Base-by-base conservation (phyloP, 2,113 vertebrate genomes). In the Fulmarus glacialis region DNA sequence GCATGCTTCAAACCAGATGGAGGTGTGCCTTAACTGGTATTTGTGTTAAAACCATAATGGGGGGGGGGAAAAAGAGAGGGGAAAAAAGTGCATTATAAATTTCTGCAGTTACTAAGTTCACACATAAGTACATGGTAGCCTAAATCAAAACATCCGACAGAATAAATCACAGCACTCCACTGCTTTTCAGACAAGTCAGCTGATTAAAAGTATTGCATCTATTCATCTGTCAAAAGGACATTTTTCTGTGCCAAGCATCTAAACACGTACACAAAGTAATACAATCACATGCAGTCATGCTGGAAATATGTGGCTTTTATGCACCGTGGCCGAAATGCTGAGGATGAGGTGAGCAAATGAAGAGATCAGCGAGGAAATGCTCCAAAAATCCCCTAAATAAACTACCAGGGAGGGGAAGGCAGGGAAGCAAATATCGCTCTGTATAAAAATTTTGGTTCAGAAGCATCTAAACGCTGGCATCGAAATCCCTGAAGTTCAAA, bases 151-250 rank as follows among this genome's bases (percentile, higher is more conserved):
- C 74, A 62, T 63, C 81, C 22, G 32, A 50, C 43, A 64, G 53
- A 68, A 71, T 77, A 94, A 94, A 89, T 72, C 64, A 63, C 24
- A 83, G 87, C 55, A 19, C 84, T 38, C 89, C 52, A 36, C 0
- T 40, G 60, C 86, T 93, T 91, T 92, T 63, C 90, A 95, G 78
- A 63, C 53, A 67, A 74, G 86, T 72, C 84, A 96, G 64, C 42
- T 94, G 91, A 96, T 87, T 15, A 82, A 55, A 67, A 75, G 74
- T 56, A 83, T 4, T 43, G 34, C 55, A 40, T 29, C 38, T 20
- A 82, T 48, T 94, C 56, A 82, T 55, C 64, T 45, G 85, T 89
- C 66, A 83, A 90, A 93, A 53, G 77, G 75, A 27, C 70, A 75
- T 79, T 36, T 70, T 87, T 58, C 73, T 83, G 52, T 87, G 87